Conservation (phyloP, 2,797 vertebrate genomes). For the Tauraco hartlaubi region DNA sequence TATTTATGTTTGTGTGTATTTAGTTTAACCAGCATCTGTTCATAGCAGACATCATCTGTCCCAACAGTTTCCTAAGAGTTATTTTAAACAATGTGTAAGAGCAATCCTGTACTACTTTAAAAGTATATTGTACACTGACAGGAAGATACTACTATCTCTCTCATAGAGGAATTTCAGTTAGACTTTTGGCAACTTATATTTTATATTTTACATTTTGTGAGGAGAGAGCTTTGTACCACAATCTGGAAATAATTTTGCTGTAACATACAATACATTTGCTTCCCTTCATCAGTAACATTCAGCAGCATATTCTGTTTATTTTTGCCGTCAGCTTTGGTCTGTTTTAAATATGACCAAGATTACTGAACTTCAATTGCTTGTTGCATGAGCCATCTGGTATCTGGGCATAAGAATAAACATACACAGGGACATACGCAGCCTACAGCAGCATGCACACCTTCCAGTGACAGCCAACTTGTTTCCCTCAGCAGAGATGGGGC, state of each 20-base stretch:
- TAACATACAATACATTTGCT: background rate
- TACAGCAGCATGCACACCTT: background rate
- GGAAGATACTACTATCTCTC: background rate
- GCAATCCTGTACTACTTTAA: background rate
- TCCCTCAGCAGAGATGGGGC: background rate
- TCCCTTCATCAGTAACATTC: background rate
- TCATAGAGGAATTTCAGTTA: background rate
- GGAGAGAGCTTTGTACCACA: background rate
- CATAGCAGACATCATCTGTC: background rate
- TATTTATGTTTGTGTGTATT: background rate
- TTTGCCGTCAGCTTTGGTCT: background rate
- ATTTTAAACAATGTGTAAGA: background rate
- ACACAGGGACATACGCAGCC: background rate
- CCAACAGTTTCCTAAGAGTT: background rate
- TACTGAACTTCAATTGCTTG: background rate
- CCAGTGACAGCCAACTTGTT: background rate
- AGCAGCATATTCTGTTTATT: background rate
- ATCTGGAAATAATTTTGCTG: constrained; percentile 4
- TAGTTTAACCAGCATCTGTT: background rate
- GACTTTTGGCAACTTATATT: background rate
- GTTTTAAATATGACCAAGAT: background rate
- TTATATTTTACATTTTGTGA: background rate
- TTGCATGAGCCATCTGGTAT: constrained; percentile 5
- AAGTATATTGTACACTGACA: background rate
- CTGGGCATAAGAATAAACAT: background rate